Evolutionary conservation across 1,140 invertebrate species (phyloP).

Genomic region (Diuraphis noxia): DNA sequence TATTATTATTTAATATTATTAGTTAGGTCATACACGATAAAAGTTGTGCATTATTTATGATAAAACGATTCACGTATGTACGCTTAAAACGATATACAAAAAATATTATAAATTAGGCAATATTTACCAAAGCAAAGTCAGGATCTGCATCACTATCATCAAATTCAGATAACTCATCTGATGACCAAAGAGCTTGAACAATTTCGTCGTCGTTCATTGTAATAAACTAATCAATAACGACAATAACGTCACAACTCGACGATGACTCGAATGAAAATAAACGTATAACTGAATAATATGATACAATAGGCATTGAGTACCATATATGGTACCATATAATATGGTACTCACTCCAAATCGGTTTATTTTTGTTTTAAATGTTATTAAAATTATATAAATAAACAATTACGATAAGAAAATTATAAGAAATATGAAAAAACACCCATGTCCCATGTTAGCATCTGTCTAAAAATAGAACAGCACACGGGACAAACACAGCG

Average conservation of each 20-base stretch:
- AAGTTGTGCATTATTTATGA: not conserved
- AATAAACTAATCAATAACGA: not conserved
- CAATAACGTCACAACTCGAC: not conserved
- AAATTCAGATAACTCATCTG: not conserved
- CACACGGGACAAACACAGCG: not conserved
- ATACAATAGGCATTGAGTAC: constrained; percentile 29
- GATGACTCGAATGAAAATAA: not conserved
- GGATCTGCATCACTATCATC: not conserved
- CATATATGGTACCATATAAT: constrained; percentile 30
- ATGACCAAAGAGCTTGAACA: not conserved
- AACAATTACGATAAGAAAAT: constrained; percentile 3
- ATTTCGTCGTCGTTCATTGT: constrained; percentile 1
- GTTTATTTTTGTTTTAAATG: not conserved
- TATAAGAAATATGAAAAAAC: constrained; percentile 30
- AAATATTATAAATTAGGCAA: not conserved
- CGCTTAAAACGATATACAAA: not conserved
- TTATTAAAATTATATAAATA: not conserved
- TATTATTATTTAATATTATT: not conserved
- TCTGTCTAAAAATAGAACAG: constrained; percentile 6
- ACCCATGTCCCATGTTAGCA: not conserved
- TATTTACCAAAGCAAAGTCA: not conserved
- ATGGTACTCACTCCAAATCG: constrained; percentile 15
- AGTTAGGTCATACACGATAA: no score
- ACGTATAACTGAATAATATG: constrained; percentile 8
- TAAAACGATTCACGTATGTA: not conserved